Base-by-base conservation (phyloP, 2,797 vertebrate genomes). In the Rallus crepitans region DNA sequence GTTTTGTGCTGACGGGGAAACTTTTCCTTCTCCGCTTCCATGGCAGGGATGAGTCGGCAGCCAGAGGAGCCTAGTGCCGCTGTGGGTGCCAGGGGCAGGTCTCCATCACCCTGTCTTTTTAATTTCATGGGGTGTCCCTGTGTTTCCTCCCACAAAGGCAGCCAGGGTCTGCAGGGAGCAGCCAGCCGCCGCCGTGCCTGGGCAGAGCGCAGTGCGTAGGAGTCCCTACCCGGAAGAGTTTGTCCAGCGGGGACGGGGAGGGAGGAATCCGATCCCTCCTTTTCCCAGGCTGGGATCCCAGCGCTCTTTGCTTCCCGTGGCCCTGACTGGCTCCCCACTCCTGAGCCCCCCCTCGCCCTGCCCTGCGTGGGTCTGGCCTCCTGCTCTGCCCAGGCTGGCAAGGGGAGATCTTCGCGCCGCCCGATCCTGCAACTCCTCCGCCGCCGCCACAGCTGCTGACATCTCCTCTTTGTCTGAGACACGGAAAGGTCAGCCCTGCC, bases 181-280 rank as follows among this genome's bases (percentile, higher is more conserved):
- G 80, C 10, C 4, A 77, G 50, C 47, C 1, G 52, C 40, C 18
- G 79, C 50, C 3, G 85, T 71, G 66, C 47, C 72, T 3, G 90
- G 88, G 92, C 92, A 93, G 92, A 55, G 92, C 3, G 4, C 24
- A 10, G 80, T 48, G 76, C 72, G 92, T 73, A 83, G 96, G 90
- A 95, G 90, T 94, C 95, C 93, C 91, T 70, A 95, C 94, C 95
- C 95, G 95, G 94, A 97, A 97, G 95, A 93, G 91, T 97, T 95
- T 95, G 95, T 87, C 96, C 87, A 5, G 73, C 55, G 16, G 82
- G 93, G 94, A 60, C 47, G 48, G 93, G 94, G 70, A 94, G 91
- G 93, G 95, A 90, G 95, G 93, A 95, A 97, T 97, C 91, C 47
- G 94, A 96, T 96, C 93, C 96, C 87, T 95, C 94, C 94, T 96